Evolutionary conservation across 1,140 invertebrate genomes (phyloP).

Genomic region (Parapsyche elsis): DNA sequence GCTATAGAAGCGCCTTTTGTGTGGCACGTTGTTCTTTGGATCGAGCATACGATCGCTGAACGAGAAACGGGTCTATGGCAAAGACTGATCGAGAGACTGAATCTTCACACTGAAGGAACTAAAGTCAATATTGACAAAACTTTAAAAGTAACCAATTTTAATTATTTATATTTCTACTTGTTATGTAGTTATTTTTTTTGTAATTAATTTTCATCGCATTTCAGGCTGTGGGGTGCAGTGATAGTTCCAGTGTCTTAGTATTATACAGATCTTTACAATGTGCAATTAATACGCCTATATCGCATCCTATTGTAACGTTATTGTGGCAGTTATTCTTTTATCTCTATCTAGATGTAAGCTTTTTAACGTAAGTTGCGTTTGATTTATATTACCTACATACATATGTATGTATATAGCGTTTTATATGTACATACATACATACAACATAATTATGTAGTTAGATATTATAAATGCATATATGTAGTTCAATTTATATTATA

Average conservation of each 20-base stretch:
- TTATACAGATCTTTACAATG: slow-evolving; percentile 50
- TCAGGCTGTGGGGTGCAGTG: slow-evolving; percentile 50
- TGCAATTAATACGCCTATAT: slow-evolving; percentile 43
- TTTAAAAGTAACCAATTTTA: slow-evolving; percentile 44
- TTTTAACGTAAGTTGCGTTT: slow-evolving; percentile 42
- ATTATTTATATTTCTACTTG: background rate
- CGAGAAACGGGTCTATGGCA: slow-evolving; percentile 47
- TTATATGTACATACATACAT: too few species aligned
- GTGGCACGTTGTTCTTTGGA: slow-evolving; percentile 52
- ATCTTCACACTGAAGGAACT: slow-evolving; percentile 37
- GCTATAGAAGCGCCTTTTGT: slow-evolving; percentile 51
- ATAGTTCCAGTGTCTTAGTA: slow-evolving; percentile 46
- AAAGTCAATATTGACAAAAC: slow-evolving; percentile 54
- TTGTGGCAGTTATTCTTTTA: slow-evolving; percentile 54
- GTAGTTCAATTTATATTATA: background rate
- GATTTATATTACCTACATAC: slow-evolving; percentile 10
- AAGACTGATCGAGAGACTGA: slow-evolving; percentile 42
- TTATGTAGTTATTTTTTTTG: background rate
- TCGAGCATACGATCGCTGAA: slow-evolving; percentile 46
- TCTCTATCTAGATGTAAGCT: slow-evolving; percentile 48
- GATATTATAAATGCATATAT: background rate
- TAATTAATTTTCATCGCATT: slow-evolving; percentile 8
- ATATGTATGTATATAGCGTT: background rate
- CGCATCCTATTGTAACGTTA: slow-evolving; percentile 50
- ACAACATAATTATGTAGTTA: slow-evolving; percentile 16